Evolutionary conservation across 2,113 vertebrate genomes (phyloP), one percentile per base, ranked within the genome.

Genomic region (Myrmophylax atrothorax): DNA sequence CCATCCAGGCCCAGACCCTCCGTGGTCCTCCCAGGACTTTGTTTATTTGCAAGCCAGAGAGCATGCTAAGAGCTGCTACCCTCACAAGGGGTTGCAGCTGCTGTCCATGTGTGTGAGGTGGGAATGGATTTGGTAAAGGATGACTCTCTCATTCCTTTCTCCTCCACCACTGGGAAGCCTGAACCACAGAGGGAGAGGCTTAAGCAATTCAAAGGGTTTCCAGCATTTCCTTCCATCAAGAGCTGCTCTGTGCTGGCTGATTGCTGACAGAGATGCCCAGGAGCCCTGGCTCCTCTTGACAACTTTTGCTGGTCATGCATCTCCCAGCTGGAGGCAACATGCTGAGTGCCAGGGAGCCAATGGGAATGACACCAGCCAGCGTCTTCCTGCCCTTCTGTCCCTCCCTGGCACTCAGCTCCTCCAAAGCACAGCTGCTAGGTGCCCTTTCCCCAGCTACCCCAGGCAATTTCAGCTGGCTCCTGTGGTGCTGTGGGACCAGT

Each of bases 21-120:
- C 0, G 25, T 42, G 33, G 7, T 47, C 10, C 18, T 68, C 10
- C 24, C 46, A 56, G 14, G 18, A 29, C 19, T 9, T 38, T 0
- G 0, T 24, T 75, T 35, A 33, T 59, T 52, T 72, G 23, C 28
- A 63, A 68, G 24, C 37, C 12, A 10, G 46, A 80, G 73, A 33
- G 14, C 23, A 69, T 66, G n/a, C 31, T 14, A 9, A 64, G 44
- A 59, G 18, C 44, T 76, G 53, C 20, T 18, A 18, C 40, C 25
- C 60, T 66, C 29, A 66, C n/a, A 20, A 59, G 38, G 59, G 33
- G 23, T 73, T 80, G 78, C 44, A 84, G 64, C 64, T 76, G 42
- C 37, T 18, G 13, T 7, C n/a, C 4, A 0, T 5, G 12, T 44
- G 77, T 3, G 3, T 0, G 2, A 87, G 16, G 40, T 18, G 38